phyloP scores from a whole-genome alignment of 1,140 invertebrate genomes.

The Euglossa dilemma region DNA sequence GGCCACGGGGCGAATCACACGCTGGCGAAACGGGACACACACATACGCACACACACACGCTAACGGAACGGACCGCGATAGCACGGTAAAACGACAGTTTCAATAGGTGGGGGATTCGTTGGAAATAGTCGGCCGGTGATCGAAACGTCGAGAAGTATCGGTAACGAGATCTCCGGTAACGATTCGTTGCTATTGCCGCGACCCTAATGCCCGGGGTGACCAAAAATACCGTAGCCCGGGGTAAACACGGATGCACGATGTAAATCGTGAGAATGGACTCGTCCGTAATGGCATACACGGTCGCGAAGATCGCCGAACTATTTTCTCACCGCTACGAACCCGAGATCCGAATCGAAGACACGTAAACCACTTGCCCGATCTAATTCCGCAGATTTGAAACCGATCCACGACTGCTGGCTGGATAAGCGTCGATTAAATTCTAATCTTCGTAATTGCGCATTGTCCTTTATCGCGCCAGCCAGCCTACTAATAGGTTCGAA shows the following conservation, averaged over 20 bases:
- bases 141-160: neutral
- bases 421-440: conserved; percentile 26
- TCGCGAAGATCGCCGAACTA: neutral
- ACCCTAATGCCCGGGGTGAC: neutral
- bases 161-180: neutral
- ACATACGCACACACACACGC: no score
- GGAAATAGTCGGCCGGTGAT: neutral
- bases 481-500: neutral
- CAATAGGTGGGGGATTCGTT: neutral
- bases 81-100: neutral
- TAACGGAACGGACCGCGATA: neutral
- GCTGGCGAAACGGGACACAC: neutral
- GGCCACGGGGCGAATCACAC: neutral
- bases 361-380: neutral
- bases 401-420: neutral
- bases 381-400: neutral
- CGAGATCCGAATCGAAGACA: neutral
- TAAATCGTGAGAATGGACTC: neutral
- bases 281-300: neutral
- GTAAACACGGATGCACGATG: neutral
- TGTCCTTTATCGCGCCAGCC: neutral
- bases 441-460: conserved; percentile 15
- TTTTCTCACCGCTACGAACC: neutral
- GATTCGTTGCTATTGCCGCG: neutral
- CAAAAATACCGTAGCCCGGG: neutral